Conservation (phyloP, 2,797 vertebrate species). For the Emys orbicularis region DNA sequence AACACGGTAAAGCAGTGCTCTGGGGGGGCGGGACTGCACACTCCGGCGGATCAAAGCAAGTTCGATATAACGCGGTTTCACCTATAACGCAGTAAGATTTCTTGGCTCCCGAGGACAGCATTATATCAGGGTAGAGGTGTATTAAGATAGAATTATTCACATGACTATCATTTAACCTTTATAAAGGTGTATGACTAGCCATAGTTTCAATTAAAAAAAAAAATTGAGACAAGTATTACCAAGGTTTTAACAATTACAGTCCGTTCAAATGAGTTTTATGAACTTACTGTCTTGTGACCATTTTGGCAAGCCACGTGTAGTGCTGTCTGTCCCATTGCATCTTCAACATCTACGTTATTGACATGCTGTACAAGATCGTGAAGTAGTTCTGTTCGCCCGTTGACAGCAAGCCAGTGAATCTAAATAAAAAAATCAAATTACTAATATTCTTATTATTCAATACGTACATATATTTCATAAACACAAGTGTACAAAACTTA, state of each 20-base stretch:
- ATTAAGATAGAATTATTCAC: not conserved
- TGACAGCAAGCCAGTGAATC: slow-evolving; percentile 99
- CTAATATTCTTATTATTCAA: not conserved
- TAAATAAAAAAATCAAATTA: slow-evolving; percentile 60
- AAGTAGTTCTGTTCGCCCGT: slow-evolving; percentile 96
- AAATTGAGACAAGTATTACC: not conserved
- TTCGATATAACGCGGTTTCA: too few relatives aligned
- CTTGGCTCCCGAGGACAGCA: too few relatives aligned
- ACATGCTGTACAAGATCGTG: slow-evolving; percentile 98
- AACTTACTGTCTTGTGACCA: slow-evolving; percentile 94
- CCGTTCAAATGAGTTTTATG: not conserved
- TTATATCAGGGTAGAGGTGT: too few relatives aligned
- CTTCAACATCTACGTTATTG: slow-evolving; percentile 96
- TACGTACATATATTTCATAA: not conserved
- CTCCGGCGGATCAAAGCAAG: too few relatives aligned
- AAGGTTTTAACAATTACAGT: not conserved
- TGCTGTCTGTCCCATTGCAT: slow-evolving; percentile 99
- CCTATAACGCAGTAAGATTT: too few relatives aligned
- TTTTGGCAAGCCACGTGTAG: slow-evolving; percentile 99
- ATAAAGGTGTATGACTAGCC: not conserved
- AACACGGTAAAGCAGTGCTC: too few relatives aligned
- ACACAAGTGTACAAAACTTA: not conserved
- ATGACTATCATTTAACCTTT: not conserved
- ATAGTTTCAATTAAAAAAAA: not conserved
- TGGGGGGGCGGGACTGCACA: too few relatives aligned